Percentiles rank a stretch among this genome's conserved stretches.
Evolutionary conservation across 2,113 vertebrate genomes (phyloP).

Genomic region (Carassius auratus): DNA sequence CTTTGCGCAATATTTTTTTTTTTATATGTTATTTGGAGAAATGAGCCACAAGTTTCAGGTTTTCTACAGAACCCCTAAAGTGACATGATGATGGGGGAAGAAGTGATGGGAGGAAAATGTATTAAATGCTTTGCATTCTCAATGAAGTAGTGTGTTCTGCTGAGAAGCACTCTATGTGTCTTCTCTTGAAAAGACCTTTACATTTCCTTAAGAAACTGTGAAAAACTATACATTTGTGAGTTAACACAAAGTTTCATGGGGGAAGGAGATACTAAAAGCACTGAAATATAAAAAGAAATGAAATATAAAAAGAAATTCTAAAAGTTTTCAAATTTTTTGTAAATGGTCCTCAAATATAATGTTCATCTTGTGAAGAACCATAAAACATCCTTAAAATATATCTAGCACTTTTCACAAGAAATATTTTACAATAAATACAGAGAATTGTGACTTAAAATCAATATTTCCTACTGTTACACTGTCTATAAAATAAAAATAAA

Average conservation of each 20-base stretch:
- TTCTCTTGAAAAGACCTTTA: too few relatives aligned
- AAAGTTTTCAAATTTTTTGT: background rate
- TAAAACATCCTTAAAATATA: background rate
- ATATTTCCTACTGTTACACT: background rate
- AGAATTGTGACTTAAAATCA: background rate
- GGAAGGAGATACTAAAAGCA: background rate
- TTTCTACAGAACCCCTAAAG: background rate
- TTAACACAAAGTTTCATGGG: background rate
- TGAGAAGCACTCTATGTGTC: too few relatives aligned
- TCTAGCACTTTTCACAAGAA: background rate
- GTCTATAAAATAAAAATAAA: background rate
- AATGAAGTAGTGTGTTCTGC: too few relatives aligned
- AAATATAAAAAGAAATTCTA: too few relatives aligned
- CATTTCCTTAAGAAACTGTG: too few relatives aligned
- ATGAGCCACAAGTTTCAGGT: background rate
- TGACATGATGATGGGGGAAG: background rate
- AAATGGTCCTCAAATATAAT: background rate
- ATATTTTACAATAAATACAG: background rate
- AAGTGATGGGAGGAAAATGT: background rate
- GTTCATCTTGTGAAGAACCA: background rate
- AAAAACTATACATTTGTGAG: background rate
- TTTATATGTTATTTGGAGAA: background rate
- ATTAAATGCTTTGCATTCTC: too few relatives aligned
- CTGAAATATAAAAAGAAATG: background rate
- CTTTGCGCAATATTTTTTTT: background rate